These are phyloP conservation scores for Antechinus flavipes DNA, from an alignment of 2,113 vertebrate species.

Conservation along the genomic window DNA sequence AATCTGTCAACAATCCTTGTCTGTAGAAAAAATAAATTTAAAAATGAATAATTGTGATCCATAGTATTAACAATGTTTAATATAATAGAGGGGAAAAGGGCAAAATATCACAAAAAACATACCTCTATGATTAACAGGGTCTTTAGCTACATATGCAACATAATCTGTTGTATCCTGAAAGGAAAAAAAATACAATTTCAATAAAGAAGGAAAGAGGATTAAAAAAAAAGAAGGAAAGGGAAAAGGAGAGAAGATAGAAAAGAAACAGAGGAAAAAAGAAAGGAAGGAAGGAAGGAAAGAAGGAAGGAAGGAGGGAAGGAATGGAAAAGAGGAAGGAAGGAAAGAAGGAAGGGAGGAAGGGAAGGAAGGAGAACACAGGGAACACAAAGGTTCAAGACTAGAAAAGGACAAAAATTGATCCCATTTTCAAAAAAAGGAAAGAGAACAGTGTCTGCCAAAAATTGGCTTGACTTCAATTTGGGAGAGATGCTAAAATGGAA, in stretches of 20 bases:
- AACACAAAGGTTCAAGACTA: background rate
- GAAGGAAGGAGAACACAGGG: background rate
- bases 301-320: no score
- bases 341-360: no score
- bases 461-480: background rate
- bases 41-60: background rate
- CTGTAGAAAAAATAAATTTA: background rate
- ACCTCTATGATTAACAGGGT: slow-evolving; percentile 99
- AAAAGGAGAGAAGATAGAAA: fast-evolving
- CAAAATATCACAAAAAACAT: slow-evolving; percentile 64
- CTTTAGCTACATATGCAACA: slow-evolving; percentile 98
- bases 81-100: background rate
- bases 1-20: background rate
- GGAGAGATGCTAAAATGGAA: background rate
- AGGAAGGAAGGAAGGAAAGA: no score
- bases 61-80: background rate
- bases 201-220: background rate
- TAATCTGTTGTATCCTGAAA: slow-evolving; percentile 96
- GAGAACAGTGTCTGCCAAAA: background rate
- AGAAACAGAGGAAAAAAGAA: fast-evolving
- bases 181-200: slow-evolving; percentile 39
- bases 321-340: background rate
- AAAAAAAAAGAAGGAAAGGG: background rate
- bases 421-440: background rate
- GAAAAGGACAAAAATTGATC: background rate